phyloP scores from a whole-genome alignment of 2,888 invertebrate genomes.

The Agonopterix subpropinquella region DNA sequence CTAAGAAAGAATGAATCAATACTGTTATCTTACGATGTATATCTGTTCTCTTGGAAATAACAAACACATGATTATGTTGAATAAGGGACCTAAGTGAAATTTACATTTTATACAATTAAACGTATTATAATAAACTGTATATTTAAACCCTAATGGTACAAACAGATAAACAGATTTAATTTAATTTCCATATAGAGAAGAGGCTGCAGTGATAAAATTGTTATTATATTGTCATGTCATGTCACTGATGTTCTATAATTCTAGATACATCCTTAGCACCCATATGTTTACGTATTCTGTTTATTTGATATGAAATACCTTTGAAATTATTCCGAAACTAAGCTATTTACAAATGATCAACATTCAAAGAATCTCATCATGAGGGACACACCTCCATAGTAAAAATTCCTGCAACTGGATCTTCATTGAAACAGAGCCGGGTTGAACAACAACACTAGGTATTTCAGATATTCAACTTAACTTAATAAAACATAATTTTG shows the following conservation, averaged over 20 bases:
- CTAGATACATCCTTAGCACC: conserved; percentile 8
- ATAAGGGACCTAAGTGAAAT: background rate
- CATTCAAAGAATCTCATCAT: background rate
- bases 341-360: background rate
- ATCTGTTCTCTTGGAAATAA: too few relatives aligned
- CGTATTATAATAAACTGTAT: background rate
- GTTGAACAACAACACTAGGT: too few relatives aligned
- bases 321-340: background rate
- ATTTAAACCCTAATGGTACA: background rate
- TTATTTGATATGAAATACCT: conserved; percentile 4
- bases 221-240: conserved; percentile 5
- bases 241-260: conserved; percentile 4
- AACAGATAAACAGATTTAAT: background rate
- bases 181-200: background rate
- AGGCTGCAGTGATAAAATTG: background rate
- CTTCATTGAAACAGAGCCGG: background rate
- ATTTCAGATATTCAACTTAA: too few relatives aligned
- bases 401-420: background rate
- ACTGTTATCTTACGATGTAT: conserved; percentile 1
- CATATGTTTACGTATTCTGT: conserved; percentile 4
- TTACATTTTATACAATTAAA: background rate
- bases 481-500: too few relatives aligned
- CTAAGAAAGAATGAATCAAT: conserved; percentile 4
- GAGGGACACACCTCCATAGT: background rate
- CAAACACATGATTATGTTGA: background rate